These are phyloP conservation scores for Allacma fusca DNA, from an alignment of 2,888 invertebrate species.

Conservation along the genomic window DNA sequence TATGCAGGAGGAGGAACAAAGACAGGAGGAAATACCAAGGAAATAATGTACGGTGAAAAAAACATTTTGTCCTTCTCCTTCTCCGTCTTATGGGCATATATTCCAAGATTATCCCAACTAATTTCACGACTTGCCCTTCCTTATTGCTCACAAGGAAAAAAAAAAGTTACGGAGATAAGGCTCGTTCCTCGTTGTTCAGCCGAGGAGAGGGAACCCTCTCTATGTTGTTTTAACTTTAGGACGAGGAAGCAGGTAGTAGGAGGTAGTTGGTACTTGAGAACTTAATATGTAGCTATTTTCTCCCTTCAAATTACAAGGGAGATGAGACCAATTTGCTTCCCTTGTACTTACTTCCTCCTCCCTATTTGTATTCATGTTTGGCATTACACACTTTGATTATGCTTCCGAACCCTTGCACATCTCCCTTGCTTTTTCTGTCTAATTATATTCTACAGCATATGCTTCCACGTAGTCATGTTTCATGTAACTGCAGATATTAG, in stretches of 20 bases:
- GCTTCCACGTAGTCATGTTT: too few relatives aligned
- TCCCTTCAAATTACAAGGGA: conserved; percentile 3
- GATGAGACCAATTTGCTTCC: conserved; percentile 37
- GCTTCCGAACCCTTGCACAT: too few relatives aligned
- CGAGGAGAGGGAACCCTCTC: too few relatives aligned
- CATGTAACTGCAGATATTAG: too few relatives aligned
- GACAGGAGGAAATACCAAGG: background rate
- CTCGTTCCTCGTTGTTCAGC: background rate
- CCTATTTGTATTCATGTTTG: background rate
- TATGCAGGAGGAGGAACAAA: background rate
- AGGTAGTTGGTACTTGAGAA: background rate
- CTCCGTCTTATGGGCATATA: conserved; percentile 17
- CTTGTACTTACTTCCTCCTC: background rate
- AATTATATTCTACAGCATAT: too few relatives aligned
- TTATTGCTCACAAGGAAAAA: background rate
- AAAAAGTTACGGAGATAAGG: background rate
- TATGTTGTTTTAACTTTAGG: too few relatives aligned
- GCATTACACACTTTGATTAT: background rate
- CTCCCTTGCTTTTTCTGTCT: too few relatives aligned
- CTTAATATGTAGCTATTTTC: background rate
- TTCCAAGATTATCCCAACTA: conserved; percentile 44
- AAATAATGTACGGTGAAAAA: conserved; percentile 19
- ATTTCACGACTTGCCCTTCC: conserved; percentile 46
- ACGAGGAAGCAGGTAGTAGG: too few relatives aligned
- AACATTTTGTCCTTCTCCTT: conserved; percentile 18